Evolutionary conservation across 2,888 invertebrate species (phyloP), one percentile per base, ranked within the genome.

Genomic region (Athalia circularis): DNA sequence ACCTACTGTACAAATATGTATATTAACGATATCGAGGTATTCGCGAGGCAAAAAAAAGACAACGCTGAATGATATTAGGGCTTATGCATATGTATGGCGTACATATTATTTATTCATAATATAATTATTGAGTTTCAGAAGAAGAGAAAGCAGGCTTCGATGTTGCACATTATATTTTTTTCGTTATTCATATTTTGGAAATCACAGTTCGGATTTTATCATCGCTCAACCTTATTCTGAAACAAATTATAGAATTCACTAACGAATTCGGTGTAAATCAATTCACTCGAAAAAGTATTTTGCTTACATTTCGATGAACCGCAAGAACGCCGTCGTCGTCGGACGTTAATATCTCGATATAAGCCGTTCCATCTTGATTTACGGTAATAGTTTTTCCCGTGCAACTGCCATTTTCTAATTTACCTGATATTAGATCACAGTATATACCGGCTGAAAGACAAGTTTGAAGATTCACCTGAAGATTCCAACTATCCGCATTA

Each of bases 341-440:
- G 3, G 80, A 80, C 50, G 86, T 85, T 9, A 77, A 87, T 82
- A 64, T 86, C 59, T 86, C 81, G 82, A 95, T 93, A 74, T 90
- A 87, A 0, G 94, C 94, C 0, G 89, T 90, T 0, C 94, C 94
- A 81, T 92, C 91, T n/a, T 86, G 87, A 15, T 91, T 92, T 0
- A 95, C 95, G 0, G 87, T 91, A 8, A 95, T 87, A 0, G 90
- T 88, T 83, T 92, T 93, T 48, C 95, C 95, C 0, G 94, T 93
- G 85, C 95, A 95, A 4, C 87, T 84, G 79, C 91, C 92, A 79
- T 92, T 91, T 0, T 86, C 85, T 84, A 91, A 92, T 11, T 90
- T 87, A 0, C 91, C 91, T 65, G 90, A 89, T 62, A 92, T 91
- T 65, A 92, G 89, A 85, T 93, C 92, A 86, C 92, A 93, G 85